phyloP scores from a whole-genome alignment of 2,113 vertebrate species.

The Perognathus longimembris region DNA sequence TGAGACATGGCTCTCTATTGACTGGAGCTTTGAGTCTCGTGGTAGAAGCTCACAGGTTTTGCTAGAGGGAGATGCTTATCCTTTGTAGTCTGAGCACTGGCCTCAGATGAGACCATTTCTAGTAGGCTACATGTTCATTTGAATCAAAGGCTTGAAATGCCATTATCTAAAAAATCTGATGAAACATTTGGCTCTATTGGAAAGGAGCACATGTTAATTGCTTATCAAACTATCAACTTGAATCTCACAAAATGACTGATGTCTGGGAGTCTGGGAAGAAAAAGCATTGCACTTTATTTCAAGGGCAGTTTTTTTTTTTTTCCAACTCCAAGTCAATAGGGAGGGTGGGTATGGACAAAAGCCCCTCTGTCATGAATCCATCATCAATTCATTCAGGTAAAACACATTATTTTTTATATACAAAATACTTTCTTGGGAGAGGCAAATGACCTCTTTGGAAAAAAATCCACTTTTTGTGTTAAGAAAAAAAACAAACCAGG shows the following conservation, averaged over 20 bases:
- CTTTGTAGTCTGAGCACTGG: slow-evolving; percentile 33
- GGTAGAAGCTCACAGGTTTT: not conserved
- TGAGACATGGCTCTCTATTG: not conserved
- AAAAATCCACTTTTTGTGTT: slow-evolving; percentile 47
- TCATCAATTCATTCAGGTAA: slow-evolving; percentile 44
- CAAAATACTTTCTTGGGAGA: slow-evolving; percentile 32
- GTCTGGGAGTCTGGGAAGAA: slow-evolving; percentile 43
- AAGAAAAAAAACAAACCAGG: slow-evolving; percentile 28
- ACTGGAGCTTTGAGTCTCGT: not conserved
- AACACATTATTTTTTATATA: slow-evolving; percentile 50
- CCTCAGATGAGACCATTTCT: slow-evolving; percentile 40
- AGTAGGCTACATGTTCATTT: not conserved
- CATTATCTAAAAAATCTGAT: slow-evolving; percentile 69
- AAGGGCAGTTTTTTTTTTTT: slow-evolving; percentile 8
- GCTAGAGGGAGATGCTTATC: not conserved
- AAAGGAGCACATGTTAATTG: slow-evolving; percentile 75
- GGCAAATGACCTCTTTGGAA: slow-evolving; percentile 41
- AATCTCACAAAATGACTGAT: slow-evolving; percentile 67
- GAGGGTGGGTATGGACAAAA: not conserved
- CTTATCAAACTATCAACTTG: slow-evolving; percentile 67
- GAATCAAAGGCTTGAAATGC: slow-evolving; percentile 65
- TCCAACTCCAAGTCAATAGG: not conserved
- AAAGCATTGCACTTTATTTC: slow-evolving; percentile 45
- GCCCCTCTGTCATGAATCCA: not conserved
- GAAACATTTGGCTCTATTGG: slow-evolving; percentile 69